Evolutionary conservation across 2,797 vertebrate genomes (phyloP), one percentile per base, ranked within the genome.

Genomic region (Acropternis orthonyx): DNA sequence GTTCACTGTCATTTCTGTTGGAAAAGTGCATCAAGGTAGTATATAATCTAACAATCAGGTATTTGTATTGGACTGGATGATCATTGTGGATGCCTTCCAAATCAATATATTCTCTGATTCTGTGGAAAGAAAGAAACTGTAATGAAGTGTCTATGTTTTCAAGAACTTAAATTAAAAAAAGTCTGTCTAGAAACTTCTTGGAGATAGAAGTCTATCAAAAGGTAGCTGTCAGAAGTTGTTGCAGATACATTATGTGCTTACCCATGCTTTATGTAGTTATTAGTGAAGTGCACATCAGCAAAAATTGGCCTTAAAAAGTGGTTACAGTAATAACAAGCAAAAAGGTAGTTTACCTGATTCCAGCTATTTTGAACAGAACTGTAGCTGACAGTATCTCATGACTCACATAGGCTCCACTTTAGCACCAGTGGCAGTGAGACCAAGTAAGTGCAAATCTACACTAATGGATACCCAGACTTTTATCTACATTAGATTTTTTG

Each of bases 181-280:
- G 26, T 6, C 1, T 6, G 13, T 69, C 17, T 19, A 44, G 23
- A 77, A 80, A 71, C 12, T 36, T 12, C 22, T 58, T 44, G 4
- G 8, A 18, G 11, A 67, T 26, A 6, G 9, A 71, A 2, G 4
- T 26, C 28, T 85, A 14, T 30, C 6, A 41, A 72, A 72, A 68
- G 6, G 17, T 14, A 68, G 12, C 0, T 0, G 3, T 48, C 21
- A 52, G 24, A 44, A 71, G 27, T 62, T 46, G 54, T 8, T 32
- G 23, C 11, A 66, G 24, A 44, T 18, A 23, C 1, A 9, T 37
- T 32, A 21, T 7, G 6, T 28, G 72, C 59, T 44, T 32, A 2
- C 4, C 1, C 2, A 5, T 14, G 3, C 4, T 8, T n/a, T 61
- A 41, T 9, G 44, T 26, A 20, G 3, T 9, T 37, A 8, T 43